Base-by-base conservation (phyloP, 2,113 vertebrate species). In the Gopherus evgoodei region DNA sequence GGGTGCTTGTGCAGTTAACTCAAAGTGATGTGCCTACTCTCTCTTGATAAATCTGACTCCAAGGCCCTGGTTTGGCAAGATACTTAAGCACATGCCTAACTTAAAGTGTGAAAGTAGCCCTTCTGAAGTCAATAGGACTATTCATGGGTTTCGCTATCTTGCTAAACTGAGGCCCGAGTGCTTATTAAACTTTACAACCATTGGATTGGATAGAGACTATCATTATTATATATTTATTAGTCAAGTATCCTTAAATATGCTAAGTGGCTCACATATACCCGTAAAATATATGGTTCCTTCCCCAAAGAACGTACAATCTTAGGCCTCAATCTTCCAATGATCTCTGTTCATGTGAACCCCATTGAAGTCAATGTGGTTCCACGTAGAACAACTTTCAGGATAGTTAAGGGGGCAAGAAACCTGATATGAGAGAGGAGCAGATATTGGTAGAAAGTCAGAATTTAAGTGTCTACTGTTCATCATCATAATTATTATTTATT, bases 231-330 rank as follows among this genome's bases (percentile, higher is more conserved):
- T 76, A 57, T 27, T 69, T 89, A 79, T 2, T 84, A 90, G 53
- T 72, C 38, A 53, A 4, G 4, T 50, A 13, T 90, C 44, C 86
- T 38, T 62, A 94, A 86, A 72, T 84, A 56, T 0, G 5, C 8
- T 17, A 87, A 81, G 4, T 5, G 84, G 0, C 0, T 90, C 0
- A 0, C 50, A 84, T 88, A 38, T 59, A 35, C 11, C 12, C n/a
- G 6, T 56, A 52, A 35, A 86, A 3, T 5, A 24, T 44, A 59
- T 82, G 31, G 3, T 82, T 47, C 4, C n/a, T 86, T 54, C 3
- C 17, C 47, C 49, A 69, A 59, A 83, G 44, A 47, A 80, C 47
- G 1, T 75, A 8, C 9, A 31, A 3, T 91, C 65, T 3, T 24
- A 9, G 4, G 4, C 14, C 86, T 84, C 11, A 5, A 1, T 3